Evolutionary conservation across 2,113 vertebrate genomes (phyloP), one percentile per base, ranked within the genome.

Genomic region (Oriolus oriolus): DNA sequence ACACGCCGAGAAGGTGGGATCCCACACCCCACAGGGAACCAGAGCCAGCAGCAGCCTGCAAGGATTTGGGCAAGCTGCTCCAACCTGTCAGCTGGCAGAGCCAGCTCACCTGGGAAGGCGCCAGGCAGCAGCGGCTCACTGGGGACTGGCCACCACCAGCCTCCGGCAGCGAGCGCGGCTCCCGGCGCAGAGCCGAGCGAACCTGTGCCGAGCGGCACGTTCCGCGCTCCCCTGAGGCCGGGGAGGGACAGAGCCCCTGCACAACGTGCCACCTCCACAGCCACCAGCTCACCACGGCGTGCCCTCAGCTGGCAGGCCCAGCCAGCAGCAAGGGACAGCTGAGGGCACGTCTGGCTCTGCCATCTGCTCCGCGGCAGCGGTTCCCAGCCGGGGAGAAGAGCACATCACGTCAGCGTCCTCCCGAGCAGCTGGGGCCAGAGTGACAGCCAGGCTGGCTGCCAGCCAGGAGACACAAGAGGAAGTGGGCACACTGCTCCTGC

Each of bases 81-180:
- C 47, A 37, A 15, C 31, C 86, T 26, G 21, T 23, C 8, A n/a
- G 64, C 31, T 41, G 39, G 45, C 84, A 85, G 57, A 64, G 66
- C 45, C 5, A 6, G 84, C 68, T 89, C 20, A 5, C 18, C 60
- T 2, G 2, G 66, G 50, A 30, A 69, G 35, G 10, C 21, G 19
- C 30, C 71, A 84, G 45, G 7, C 85, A 57, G 87, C 45, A 49
- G 71, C 0, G 0, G 71, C 75, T 77, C 54, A 6, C 2, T 11
- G 1, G 3, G 49, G 41, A n/a, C 73, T 2, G 33, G 79, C 57
- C 76, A 84, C n/a, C 60, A 13, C 8, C 44, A 86, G 75, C 82
- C 75, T 42, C 50, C 1, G 1, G n/a, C 15, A 10, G 3, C 0
- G 9, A 73, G 44, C 1, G 0, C 0, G 2, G 68, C 7, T 84